Conservation (phyloP, 2,113 vertebrate genomes). For the Ptyas mucosa region DNA sequence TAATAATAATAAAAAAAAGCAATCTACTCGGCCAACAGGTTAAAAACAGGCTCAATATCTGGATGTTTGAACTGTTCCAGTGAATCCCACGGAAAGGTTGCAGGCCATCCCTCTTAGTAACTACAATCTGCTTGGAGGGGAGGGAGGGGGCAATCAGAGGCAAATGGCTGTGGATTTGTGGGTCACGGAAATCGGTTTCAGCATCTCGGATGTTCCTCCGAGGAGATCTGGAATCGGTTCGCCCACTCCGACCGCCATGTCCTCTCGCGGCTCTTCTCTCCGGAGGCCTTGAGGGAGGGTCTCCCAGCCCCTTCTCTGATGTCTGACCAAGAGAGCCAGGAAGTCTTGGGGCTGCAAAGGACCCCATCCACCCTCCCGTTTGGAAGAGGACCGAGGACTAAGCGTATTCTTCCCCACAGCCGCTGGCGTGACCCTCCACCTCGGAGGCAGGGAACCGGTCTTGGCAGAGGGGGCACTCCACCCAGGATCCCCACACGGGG, state of each 20-base stretch:
- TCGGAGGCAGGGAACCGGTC: slow-evolving; percentile 36
- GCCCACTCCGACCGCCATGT: fast-evolving
- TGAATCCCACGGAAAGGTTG: not conserved
- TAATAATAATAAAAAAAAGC: not conserved
- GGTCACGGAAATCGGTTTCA: not conserved
- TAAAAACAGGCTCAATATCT: not conserved
- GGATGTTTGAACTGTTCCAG: not conserved
- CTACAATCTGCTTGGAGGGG: not conserved
- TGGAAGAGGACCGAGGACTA: not conserved
- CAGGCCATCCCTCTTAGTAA: not conserved
- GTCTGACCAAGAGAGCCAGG: not conserved
- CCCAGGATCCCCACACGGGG: not conserved
- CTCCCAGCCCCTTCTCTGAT: not conserved
- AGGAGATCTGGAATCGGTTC: not conserved
- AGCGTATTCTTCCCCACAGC: slow-evolving; percentile 38
- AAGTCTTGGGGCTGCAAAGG: not conserved
- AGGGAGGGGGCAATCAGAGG: fast-evolving
- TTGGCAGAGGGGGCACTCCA: slow-evolving; percentile 54
- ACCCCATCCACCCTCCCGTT: not conserved
- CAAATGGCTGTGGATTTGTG: not conserved
- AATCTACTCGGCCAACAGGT: not conserved
- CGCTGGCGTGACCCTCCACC: slow-evolving; percentile 55
- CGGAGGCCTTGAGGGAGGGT: not conserved
- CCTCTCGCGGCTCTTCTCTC: not conserved
- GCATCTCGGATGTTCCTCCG: not conserved